Evolutionary conservation across 2,888 invertebrate genomes (phyloP), one percentile per base, ranked within the genome.

Genomic region (Melieria crassipennis): DNA sequence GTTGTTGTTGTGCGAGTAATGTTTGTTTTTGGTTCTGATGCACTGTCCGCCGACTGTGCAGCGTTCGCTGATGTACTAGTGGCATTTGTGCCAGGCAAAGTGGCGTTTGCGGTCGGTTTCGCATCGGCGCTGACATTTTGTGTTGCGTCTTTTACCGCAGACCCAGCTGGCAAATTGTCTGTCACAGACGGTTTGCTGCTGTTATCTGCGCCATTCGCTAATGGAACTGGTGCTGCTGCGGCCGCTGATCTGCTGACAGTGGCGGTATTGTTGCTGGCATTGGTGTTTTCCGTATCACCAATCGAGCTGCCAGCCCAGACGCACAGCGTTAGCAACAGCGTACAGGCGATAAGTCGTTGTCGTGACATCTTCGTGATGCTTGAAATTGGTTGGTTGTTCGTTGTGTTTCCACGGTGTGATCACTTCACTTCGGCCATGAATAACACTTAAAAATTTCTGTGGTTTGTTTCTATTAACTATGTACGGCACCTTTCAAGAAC

Each of bases 401-500:
- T 55, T 56, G 42, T 56, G 46, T 46, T 55, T 67, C 16, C 52
- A 16, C 10, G 7, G 48, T 61, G 13, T 46, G 47, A 45, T 30
- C 30, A 30, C 30, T 30, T 30, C 16, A 55, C 50, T 68, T 68
- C 61, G 61, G 61, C 61, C 68, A 68, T 61, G 61, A 64, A 10
- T 62, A 56, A 48, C 57, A n/a, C 55, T 65, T 11, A 13, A 30
- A 48, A 56, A 64, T 60, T 57, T 5, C 9, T 43, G 9, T 30
- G 16, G 45, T 9, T 30, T 30, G 10, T 7, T 46, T 62, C 62
- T 61, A 11, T 56, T 42, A 60, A 7, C 52, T 55, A 67, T 57
- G 11, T 7, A 64, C 64, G 16, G 30, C 30, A 57, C 46, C 63
- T 58, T 71, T 71, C 68, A 63, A 68, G 69, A 74, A 64, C 60